Percentiles rank a stretch among this genome's conserved stretches.
These are phyloP conservation scores for Watersipora subatra DNA, from an alignment of 1,140 invertebrate genomes.

Conservation along the genomic window DNA sequence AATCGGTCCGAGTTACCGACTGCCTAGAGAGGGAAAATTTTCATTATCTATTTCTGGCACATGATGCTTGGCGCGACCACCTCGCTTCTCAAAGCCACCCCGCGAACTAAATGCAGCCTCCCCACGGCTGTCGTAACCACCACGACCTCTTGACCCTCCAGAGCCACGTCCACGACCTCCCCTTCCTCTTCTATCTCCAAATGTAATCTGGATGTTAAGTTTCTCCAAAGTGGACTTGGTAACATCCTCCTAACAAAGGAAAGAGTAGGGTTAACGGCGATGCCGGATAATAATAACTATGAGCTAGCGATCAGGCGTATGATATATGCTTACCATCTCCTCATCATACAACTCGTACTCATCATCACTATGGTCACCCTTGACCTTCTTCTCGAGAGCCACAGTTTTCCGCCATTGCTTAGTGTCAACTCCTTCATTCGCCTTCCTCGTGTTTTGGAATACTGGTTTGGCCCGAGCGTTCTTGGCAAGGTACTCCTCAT, in stretches of 20 bases:
- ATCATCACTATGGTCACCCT: slow-evolving; percentile 9
- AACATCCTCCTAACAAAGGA: neutral
- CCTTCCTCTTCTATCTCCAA: slow-evolving; percentile 25
- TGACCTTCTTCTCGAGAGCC: slow-evolving; percentile 20
- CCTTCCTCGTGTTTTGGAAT: slow-evolving; percentile 28
- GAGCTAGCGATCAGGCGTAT: too few relatives aligned
- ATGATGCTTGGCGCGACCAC: neutral
- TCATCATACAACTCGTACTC: slow-evolving; percentile 14
- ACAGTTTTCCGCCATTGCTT: slow-evolving; percentile 23
- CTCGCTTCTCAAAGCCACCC: neutral
- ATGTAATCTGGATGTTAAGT: slow-evolving; percentile 29
- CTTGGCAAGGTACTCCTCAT: slow-evolving; percentile 30
- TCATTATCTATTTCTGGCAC: neutral
- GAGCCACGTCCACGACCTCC: slow-evolving; percentile 18
- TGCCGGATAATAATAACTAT: too few relatives aligned
- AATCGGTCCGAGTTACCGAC: too few relatives aligned
- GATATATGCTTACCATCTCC: too few relatives aligned
- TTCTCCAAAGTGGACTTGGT: neutral
- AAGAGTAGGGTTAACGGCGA: too few relatives aligned
- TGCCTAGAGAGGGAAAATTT: slow-evolving; percentile 2
- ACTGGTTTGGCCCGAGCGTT: slow-evolving; percentile 19
- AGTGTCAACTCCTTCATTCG: slow-evolving; percentile 23
- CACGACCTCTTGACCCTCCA: neutral
- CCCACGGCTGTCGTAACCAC: neutral
- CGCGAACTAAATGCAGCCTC: neutral